Base-by-base conservation (phyloP, 35 echinoderm and acorn worm genomes). In the Anneissia japonica region DNA sequence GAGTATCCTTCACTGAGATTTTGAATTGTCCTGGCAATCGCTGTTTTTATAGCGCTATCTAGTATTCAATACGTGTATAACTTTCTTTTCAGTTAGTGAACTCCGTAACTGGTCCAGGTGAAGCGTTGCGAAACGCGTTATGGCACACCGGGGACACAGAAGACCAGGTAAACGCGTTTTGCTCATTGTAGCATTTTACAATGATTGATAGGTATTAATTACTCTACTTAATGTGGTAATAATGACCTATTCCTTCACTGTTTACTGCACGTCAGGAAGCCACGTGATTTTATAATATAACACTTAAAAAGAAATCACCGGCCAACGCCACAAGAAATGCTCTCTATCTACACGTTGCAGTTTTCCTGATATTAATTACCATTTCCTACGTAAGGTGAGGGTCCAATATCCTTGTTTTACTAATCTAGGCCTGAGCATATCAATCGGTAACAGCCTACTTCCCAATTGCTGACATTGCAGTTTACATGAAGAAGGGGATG, bases 81-180 rank as follows among this genome's bases (percentile, higher is more conserved):
- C 87, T 30, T 74, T 33, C 19, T 78, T 81, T 74, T 35, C 82
- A 99, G 96, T 83, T 99, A 36, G 93, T 99, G 23, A 99, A 99
- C 74, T 99, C 96, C 0, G 92, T 90, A 23, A 94, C 91, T 6
- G 96, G 96, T 32, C 96, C 96, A 2, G 92, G 96, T 29, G 89
- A 94, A 93, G 89, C 93, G 40, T 56, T 99, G 39, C 88, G 96
- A 88, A 99, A 99, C 90, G 96, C 96, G 32, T 84, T 99, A 73
- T 99, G 96, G 96, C 96, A 99, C 76, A 99, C 96, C n/a, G 96
- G 96, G 32, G 90, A 93, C 35, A 99, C 96, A 11, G 86, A 90
- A 77, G 80, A 90, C 35, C 90, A 97, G 86, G 94, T 97, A 87
- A 81, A 37, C 87, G 46, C 32, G 35, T 81, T 45, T 45, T 16